Evolutionary conservation across 2,797 vertebrate species (phyloP).

Genomic region (Lagocephalus sceleratus): DNA sequence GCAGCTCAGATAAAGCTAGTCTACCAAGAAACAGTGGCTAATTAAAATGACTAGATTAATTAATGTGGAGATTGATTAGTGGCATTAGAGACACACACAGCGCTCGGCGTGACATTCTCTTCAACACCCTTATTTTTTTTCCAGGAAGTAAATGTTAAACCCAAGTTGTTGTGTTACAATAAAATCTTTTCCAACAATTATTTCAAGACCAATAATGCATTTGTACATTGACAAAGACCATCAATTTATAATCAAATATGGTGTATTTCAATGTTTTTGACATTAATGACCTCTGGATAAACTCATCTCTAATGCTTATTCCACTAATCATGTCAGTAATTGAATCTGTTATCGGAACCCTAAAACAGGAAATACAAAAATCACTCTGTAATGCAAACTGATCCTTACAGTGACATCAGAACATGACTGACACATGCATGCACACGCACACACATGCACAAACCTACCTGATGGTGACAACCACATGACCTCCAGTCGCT

Average conservation of each 20-base stretch:
- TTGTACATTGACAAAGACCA: too few species aligned
- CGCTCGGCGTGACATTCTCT: conserved; percentile 40
- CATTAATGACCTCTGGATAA: too few species aligned
- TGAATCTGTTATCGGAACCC: too few species aligned
- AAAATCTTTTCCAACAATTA: too few species aligned
- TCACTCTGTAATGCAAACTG: conserved; percentile 7
- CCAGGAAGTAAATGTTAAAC: too few species aligned
- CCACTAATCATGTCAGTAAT: too few species aligned
- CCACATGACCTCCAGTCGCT: conserved; percentile 55
- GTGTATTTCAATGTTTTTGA: too few species aligned
- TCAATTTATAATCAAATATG: too few species aligned
- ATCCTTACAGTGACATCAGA: conserved; percentile 3
- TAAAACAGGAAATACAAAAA: too few species aligned
- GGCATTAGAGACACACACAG: conserved; percentile 20
- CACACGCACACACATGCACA: not conserved
- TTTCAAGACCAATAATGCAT: too few species aligned
- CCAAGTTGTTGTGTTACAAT: too few species aligned
- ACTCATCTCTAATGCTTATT: too few species aligned
- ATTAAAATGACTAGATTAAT: conserved; percentile 75
- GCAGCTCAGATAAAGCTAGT: conserved; percentile 58
- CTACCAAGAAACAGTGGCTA: conserved; percentile 62
- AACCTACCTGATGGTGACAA: conserved; percentile 54
- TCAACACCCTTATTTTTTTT: not conserved
- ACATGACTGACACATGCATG: not conserved
- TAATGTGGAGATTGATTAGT: conserved; percentile 68